A percentile compares a stretch with the other conserved stretches of the same genome.
Evolutionary conservation across 2,888 invertebrate genomes (phyloP).

Genomic region (Nephrotoma guestfalica): DNA sequence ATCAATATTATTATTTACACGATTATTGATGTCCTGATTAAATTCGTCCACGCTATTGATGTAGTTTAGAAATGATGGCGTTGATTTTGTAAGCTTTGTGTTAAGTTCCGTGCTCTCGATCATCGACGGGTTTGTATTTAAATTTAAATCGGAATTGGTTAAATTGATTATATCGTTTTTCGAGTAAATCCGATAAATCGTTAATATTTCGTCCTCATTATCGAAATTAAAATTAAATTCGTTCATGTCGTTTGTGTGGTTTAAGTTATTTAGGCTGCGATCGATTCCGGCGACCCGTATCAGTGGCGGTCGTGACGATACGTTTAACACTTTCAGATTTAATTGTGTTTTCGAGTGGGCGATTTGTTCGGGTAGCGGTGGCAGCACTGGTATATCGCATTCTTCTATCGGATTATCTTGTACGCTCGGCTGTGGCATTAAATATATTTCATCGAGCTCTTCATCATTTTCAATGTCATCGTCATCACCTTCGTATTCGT

Average conservation of each 20-base stretch:
- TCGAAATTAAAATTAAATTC: background rate
- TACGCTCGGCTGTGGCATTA: slow-evolving; percentile 12
- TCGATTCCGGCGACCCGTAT: background rate
- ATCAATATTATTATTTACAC: background rate
- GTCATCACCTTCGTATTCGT: slow-evolving; percentile 11
- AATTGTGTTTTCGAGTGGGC: background rate
- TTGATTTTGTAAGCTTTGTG: background rate
- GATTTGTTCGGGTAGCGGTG: background rate
- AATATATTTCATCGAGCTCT: slow-evolving; percentile 15
- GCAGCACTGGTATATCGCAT: background rate
- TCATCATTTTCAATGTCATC: slow-evolving; percentile 7
- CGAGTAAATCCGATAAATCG: slow-evolving; percentile 15
- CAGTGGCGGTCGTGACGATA: background rate
- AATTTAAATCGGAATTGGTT: background rate
- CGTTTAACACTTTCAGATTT: background rate
- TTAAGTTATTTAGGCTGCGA: background rate
- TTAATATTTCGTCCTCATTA: slow-evolving; percentile 12
- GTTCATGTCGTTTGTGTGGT: background rate
- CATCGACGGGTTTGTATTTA: background rate
- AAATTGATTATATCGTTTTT: slow-evolving; percentile 11
- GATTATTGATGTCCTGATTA: background rate
- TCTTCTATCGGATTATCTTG: background rate
- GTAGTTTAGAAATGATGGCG: background rate
- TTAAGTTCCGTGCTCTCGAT: background rate
- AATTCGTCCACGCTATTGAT: background rate